A percentile compares a stretch with the other conserved stretches of the same genome.
phyloP scores from a whole-genome alignment of 1,140 invertebrate genomes.

The Drosophila eugracilis region DNA sequence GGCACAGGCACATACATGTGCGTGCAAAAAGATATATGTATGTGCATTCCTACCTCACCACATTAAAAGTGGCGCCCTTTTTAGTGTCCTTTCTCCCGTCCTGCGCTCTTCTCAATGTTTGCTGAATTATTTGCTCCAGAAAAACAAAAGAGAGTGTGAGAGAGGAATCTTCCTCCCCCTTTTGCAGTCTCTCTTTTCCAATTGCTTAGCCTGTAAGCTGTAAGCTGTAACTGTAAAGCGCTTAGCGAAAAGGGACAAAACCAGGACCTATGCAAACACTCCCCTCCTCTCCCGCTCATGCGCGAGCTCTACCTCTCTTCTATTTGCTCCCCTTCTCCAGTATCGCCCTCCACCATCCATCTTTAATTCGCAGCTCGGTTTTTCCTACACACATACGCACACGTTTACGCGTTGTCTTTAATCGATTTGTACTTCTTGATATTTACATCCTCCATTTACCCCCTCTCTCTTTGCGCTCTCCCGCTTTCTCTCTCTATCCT shows the following conservation, averaged over 20 bases:
- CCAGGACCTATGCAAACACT: constrained; percentile 80
- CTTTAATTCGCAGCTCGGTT: constrained; percentile 57
- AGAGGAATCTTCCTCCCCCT: constrained; percentile 7
- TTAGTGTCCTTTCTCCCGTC: constrained; percentile 53
- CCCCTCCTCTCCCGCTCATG: constrained; percentile 52
- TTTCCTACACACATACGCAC: constrained; percentile 49
- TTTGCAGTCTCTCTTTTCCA: neutral
- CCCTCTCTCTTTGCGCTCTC: constrained; percentile 20
- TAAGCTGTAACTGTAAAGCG: constrained; percentile 66
- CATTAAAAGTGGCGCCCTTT: constrained; percentile 81
- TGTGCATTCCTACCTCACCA: constrained; percentile 76
- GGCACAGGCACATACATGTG: constrained; percentile 43
- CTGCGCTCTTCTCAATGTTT: constrained; percentile 32
- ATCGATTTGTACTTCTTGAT: constrained; percentile 82
- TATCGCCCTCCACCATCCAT: constrained; percentile 38
- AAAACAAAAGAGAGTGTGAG: constrained; percentile 46
- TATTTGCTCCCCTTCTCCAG: constrained; percentile 6
- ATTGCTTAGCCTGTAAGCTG: constrained; percentile 47
- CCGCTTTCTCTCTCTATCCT: constrained; percentile 6
- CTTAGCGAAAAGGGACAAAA: constrained; percentile 57
- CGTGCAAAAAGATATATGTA: constrained; percentile 26
- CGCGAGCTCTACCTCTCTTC: constrained; percentile 27
- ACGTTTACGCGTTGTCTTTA: constrained; percentile 73
- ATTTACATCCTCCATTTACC: constrained; percentile 60
- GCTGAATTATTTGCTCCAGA: constrained; percentile 54